Conservation (phyloP, 1,140 invertebrate genomes). For the Micrasema minimum region DNA sequence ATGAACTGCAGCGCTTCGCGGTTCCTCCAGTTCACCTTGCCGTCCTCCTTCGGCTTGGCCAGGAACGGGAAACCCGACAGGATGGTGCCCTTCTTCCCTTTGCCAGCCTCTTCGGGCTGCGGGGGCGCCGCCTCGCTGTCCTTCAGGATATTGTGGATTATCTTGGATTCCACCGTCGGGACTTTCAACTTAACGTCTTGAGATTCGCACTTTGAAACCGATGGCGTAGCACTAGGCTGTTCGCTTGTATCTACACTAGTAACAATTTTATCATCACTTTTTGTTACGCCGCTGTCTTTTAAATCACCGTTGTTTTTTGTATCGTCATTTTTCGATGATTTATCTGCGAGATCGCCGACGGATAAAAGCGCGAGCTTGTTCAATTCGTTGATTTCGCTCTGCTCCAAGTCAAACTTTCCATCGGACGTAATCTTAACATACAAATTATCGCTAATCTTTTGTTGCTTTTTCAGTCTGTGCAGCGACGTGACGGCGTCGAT, state of each 20-base stretch:
- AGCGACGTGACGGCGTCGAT: constrained; percentile 17
- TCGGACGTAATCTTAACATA: constrained; percentile 63
- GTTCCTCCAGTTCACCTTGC: constrained; percentile 72
- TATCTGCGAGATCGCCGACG: constrained; percentile 14
- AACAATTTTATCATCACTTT: constrained; percentile 17
- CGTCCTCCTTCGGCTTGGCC: constrained; percentile 64
- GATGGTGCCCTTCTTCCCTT: constrained; percentile 57
- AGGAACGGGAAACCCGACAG: constrained; percentile 61
- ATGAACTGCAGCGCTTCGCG: constrained; percentile 92
- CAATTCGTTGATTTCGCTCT: constrained; percentile 62
- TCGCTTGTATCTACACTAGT: background rate
- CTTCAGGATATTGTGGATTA: constrained; percentile 41
- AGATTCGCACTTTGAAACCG: background rate
- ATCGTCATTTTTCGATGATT: background rate
- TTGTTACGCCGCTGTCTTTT: background rate
- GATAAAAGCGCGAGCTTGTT: constrained; percentile 58
- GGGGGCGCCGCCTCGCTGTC: constrained; percentile 28
- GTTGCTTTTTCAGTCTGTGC: constrained; percentile 49
- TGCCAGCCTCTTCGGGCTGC: background rate
- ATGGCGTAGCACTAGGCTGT: too few species aligned
- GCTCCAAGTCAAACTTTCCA: constrained; percentile 61
- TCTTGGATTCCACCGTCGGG: constrained; percentile 31
- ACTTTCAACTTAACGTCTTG: background rate
- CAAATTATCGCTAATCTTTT: constrained; percentile 60
- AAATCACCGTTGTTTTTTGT: background rate